phyloP scores from a whole-genome alignment of 23 tunicate genomes.

The Clavelina lepadiformis region DNA sequence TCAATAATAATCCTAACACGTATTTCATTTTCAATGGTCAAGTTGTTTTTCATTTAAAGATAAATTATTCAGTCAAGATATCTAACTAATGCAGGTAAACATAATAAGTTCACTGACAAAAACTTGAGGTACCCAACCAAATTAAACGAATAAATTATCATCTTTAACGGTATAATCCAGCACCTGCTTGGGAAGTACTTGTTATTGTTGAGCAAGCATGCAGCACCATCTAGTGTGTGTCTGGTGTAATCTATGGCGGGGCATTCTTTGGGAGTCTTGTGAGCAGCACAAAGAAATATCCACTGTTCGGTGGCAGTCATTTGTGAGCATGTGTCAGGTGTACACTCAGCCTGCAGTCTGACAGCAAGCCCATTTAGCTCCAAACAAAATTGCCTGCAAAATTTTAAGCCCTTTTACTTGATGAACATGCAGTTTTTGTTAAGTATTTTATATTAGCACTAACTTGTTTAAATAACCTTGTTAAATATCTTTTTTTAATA shows the following conservation, averaged over 20 bases:
- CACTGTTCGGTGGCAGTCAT: constrained; percentile 99
- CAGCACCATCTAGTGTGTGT: constrained; percentile 98
- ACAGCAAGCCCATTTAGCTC: constrained; percentile 90
- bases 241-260: constrained; percentile 98
- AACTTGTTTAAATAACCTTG: neutral
- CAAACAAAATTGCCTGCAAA: constrained; percentile 85
- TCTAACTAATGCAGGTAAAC: too few species aligned
- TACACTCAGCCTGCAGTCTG: constrained; percentile 80
- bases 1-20: too few species aligned
- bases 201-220: constrained; percentile 90
- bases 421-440: neutral
- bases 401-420: too few species aligned
- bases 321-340: constrained; percentile 81
- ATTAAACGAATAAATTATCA: too few species aligned
- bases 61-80: too few species aligned
- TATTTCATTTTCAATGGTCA: too few species aligned
- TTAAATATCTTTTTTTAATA: neutral
- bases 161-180: too few species aligned
- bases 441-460: neutral
- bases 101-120: too few species aligned
- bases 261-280: constrained; percentile 98
- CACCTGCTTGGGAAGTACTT: constrained; percentile 98
- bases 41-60: too few species aligned
- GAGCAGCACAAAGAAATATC: constrained; percentile 99
- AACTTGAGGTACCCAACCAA: too few species aligned